Conservation (phyloP, 1,140 invertebrate genomes). For the Eueides isabella region DNA sequence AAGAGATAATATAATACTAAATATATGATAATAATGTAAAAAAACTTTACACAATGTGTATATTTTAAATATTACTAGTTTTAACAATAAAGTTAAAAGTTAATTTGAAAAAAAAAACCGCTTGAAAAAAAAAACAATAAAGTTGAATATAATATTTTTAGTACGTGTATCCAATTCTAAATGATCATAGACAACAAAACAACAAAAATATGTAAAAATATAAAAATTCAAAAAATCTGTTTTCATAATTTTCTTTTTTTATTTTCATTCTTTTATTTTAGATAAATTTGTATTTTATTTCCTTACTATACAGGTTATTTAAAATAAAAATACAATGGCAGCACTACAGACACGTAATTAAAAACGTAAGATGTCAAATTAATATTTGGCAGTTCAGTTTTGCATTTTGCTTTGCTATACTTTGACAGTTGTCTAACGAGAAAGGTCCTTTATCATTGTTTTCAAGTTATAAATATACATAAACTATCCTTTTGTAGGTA, state of each 20-base stretch:
- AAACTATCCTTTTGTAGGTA: background rate
- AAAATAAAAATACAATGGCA: background rate
- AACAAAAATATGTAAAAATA: background rate
- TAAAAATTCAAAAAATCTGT: background rate
- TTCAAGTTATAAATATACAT: background rate
- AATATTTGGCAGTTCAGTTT: background rate
- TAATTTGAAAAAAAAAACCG: background rate
- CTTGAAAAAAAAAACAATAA: background rate
- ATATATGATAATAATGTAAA: too few relatives aligned
- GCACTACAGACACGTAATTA: background rate
- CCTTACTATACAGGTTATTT: background rate
- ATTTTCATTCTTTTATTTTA: background rate
- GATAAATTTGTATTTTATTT: background rate
- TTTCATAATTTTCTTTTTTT: background rate
- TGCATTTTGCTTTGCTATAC: background rate
- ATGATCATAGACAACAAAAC: background rate
- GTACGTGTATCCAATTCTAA: background rate
- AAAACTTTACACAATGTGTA: too few relatives aligned
- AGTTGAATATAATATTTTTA: background rate
- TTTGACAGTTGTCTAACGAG: slow-evolving; percentile 7
- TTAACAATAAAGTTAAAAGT: background rate
- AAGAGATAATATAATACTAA: too few relatives aligned
- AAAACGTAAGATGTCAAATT: slow-evolving; percentile 1
- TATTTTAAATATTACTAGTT: background rate
- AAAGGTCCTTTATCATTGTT: slow-evolving; percentile 20